These are phyloP conservation scores for Sternotherus odoratus DNA, from an alignment of 2,797 vertebrate genomes.

Conservation along the genomic window DNA sequence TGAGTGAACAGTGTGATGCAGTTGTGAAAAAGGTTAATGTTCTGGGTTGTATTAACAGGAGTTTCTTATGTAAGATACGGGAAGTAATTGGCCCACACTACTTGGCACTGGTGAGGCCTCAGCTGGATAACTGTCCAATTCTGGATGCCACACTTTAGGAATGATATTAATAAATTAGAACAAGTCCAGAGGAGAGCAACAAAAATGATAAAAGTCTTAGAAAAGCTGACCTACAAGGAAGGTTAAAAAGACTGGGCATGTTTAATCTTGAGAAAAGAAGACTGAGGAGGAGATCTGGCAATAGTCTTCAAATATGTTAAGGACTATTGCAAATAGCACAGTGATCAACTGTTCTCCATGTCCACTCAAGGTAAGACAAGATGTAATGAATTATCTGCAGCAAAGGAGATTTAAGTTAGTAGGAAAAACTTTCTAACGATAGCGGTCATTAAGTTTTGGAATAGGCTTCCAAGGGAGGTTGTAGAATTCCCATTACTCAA, in stretches of 20 bases:
- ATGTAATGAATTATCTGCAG: background rate
- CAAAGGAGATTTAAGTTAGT: background rate
- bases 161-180: too few species aligned
- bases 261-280: too few species aligned
- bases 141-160: background rate
- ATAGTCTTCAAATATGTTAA: too few species aligned
- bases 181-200: too few species aligned
- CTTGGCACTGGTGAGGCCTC: background rate
- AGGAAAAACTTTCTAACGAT: background rate
- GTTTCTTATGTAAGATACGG: background rate
- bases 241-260: too few species aligned
- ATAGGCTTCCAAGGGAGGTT: background rate
- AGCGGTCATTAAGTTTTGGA: background rate
- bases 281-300: too few species aligned
- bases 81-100: background rate
- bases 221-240: too few species aligned
- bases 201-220: too few species aligned
- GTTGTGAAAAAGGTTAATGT: too few species aligned
- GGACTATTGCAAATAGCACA: background rate
- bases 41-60: too few species aligned
- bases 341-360: background rate
- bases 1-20: too few species aligned
- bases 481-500: background rate
- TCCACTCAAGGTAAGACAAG: background rate
- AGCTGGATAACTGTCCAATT: background rate